phyloP scores from a whole-genome alignment of 2,113 vertebrate genomes.

The Engystomops pustulosus region DNA sequence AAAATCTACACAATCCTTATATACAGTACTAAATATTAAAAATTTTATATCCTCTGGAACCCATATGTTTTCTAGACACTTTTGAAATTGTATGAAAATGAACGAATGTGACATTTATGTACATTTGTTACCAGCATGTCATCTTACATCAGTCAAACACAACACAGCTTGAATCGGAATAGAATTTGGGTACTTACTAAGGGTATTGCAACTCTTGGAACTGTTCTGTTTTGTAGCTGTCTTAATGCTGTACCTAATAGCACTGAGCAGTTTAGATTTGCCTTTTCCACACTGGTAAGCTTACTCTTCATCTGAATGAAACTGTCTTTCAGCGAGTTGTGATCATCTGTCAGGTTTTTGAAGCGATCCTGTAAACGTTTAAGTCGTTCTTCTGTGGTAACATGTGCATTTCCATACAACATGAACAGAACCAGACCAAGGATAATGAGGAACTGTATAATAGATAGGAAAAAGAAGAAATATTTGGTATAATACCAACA shows the following conservation, averaged over 20 bases:
- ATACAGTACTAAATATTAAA: too few relatives aligned
- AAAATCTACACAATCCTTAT: too few relatives aligned
- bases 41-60: too few relatives aligned
- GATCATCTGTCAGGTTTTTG: slow-evolving; percentile 9
- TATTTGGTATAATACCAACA: slow-evolving; percentile 83
- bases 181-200: neutral
- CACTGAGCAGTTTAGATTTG: slow-evolving; percentile 22
- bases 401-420: slow-evolving; percentile 86
- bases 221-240: neutral
- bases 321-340: slow-evolving; percentile 69
- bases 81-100: too few relatives aligned
- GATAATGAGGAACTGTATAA: slow-evolving; percentile 93
- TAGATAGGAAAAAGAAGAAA: slow-evolving; percentile 88
- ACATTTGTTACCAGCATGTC: too few relatives aligned
- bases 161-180: neutral
- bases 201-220: neutral
- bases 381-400: slow-evolving; percentile 77
- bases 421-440: slow-evolving; percentile 93
- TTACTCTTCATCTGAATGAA: slow-evolving; percentile 67
- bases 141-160: too few relatives aligned
- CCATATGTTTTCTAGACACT: too few relatives aligned
- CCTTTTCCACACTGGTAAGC: slow-evolving; percentile 66
- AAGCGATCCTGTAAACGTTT: slow-evolving; percentile 72
- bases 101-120: too few relatives aligned
- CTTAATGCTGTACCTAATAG: neutral